Conservation (phyloP, 2,113 vertebrate genomes). For the Amazona vittata region DNA sequence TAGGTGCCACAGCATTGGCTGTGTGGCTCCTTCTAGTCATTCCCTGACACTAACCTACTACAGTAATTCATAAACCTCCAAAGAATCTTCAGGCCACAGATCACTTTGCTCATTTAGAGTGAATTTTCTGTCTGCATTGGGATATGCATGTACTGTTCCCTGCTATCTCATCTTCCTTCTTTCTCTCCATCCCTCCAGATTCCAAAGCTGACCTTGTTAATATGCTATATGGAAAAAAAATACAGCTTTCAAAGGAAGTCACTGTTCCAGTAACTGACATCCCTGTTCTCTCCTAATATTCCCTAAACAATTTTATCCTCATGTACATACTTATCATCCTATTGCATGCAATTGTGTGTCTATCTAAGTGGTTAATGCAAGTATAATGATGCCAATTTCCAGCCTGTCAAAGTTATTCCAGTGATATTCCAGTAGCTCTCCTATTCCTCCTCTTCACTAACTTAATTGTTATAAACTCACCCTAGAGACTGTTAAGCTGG, state of each 20-base stretch:
- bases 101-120: not conserved
- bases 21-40: not conserved
- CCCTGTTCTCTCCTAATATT: not conserved
- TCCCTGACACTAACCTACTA: not conserved
- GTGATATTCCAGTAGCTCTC: not conserved
- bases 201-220: not conserved
- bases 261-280: not conserved
- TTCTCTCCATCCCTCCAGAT: not conserved
- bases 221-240: not conserved
- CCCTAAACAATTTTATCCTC: not conserved
- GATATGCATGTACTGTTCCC: not conserved
- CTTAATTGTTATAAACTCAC: not conserved
- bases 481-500: not conserved
- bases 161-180: not conserved
- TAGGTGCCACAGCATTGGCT: not conserved
- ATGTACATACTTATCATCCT: not conserved
- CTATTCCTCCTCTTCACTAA: not conserved
- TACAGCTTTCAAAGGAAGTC: not conserved
- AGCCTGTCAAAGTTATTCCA: not conserved
- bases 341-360: not conserved
- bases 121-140: not conserved
- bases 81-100: not conserved
- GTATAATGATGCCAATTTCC: not conserved
- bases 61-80: not conserved
- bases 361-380: not conserved